Evolutionary conservation across 1,140 invertebrate species (phyloP).

Genomic region (Diachasmimorpha longicaudata): DNA sequence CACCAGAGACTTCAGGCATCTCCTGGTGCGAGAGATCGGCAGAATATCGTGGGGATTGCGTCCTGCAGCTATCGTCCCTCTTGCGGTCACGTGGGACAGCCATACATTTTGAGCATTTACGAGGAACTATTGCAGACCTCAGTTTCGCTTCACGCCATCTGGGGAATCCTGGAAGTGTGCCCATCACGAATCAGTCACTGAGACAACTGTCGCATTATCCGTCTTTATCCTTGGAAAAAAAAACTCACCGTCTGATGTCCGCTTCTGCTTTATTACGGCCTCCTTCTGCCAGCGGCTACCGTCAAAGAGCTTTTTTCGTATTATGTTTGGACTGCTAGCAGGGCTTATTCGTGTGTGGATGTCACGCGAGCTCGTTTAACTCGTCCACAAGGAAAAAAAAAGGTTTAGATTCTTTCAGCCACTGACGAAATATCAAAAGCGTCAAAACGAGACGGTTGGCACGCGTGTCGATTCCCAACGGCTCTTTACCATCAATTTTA

Average conservation of each 20-base stretch:
- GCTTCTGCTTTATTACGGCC: neutral
- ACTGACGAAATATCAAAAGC: neutral
- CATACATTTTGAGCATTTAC: neutral
- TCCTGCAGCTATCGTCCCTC: neutral
- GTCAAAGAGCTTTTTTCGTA: slow-evolving; percentile 31
- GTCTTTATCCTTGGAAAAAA: slow-evolving; percentile 7
- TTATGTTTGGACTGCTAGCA: slow-evolving; percentile 35
- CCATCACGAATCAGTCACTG: neutral
- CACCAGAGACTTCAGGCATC: neutral
- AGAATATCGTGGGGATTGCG: neutral
- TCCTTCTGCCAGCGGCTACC: slow-evolving; percentile 21
- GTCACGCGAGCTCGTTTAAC: slow-evolving; percentile 42
- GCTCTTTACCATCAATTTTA: neutral
- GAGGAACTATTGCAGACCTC: neutral
- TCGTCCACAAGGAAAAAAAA: neutral
- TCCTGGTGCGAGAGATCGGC: neutral
- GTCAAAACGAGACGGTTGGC: neutral
- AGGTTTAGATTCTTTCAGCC: neutral
- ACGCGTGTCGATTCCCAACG: neutral
- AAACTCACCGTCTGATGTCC: neutral
- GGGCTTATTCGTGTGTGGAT: slow-evolving; percentile 12
- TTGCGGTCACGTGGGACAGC: neutral
- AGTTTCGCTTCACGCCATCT: neutral
- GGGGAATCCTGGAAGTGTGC: neutral
- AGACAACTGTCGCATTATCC: neutral